A percentile compares a stretch with the other conserved stretches of the same genome.
phyloP scores from a whole-genome alignment of 2,797 vertebrate species.

The Harpagifer antarcticus region DNA sequence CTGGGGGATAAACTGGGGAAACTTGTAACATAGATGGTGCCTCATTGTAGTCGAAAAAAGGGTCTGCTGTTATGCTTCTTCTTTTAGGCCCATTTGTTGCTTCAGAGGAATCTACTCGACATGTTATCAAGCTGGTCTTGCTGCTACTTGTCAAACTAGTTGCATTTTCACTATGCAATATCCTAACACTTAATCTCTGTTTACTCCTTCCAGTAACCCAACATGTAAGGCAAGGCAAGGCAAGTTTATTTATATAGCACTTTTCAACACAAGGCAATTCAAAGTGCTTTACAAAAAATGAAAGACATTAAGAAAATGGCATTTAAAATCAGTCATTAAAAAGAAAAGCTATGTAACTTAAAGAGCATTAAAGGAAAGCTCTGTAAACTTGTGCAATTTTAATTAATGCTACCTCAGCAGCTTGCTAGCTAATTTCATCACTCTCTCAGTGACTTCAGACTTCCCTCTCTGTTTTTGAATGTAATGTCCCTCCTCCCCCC shows the following conservation, averaged over 20 bases:
- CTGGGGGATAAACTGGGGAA: background rate
- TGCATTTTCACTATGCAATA: background rate
- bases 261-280: too few species aligned
- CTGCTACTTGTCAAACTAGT: background rate
- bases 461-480: conserved; percentile 25
- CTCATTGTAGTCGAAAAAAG: background rate
- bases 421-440: conserved; percentile 56
- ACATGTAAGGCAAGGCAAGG: too few species aligned
- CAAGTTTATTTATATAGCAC: too few species aligned
- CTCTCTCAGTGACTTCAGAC: background rate
- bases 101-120: background rate
- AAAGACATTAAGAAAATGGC: too few species aligned
- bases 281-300: too few species aligned
- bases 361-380: background rate
- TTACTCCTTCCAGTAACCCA: background rate
- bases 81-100: background rate
- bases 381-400: conserved; percentile 33
- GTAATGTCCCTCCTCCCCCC: background rate
- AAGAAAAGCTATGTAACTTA: too few species aligned
- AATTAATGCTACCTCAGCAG: conserved; percentile 42
- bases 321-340: too few species aligned
- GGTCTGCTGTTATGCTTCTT: background rate
- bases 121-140: background rate
- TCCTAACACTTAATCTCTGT: background rate
- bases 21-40: background rate